Evolutionary conservation across 2,797 vertebrate genomes (phyloP).

Genomic region (Esox lucius): DNA sequence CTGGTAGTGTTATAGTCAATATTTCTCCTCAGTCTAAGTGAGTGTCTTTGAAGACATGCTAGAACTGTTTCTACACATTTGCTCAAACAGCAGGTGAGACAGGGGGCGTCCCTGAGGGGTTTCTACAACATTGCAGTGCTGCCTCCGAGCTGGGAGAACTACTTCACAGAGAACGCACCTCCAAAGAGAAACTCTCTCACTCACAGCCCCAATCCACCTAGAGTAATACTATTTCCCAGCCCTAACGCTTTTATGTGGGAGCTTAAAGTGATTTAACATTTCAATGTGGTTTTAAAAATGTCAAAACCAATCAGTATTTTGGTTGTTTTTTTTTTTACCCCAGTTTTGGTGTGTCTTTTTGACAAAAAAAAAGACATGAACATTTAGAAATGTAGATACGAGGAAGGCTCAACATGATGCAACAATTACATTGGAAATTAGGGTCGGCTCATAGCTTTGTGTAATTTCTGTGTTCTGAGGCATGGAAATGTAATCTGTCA

Average conservation of each 20-base stretch:
- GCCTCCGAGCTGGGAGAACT: background rate
- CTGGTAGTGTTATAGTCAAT: background rate
- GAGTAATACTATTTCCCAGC: background rate
- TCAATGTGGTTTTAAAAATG: conserved; percentile 11
- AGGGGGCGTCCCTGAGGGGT: conserved; percentile 8
- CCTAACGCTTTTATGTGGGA: conserved; percentile 6
- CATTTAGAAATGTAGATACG: conserved; percentile 31
- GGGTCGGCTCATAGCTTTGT: conserved; percentile 69
- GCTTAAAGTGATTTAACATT: conserved; percentile 20
- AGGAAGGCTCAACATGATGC: conserved; percentile 57
- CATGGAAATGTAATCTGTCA: conserved; percentile 67
- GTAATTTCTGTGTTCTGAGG: conserved; percentile 74
- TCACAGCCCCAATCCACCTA: background rate
- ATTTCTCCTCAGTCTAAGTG: conserved; percentile 4
- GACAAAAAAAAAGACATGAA: conserved; percentile 15
- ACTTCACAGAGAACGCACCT: conserved; percentile 1
- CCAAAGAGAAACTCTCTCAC: conserved; percentile 1
- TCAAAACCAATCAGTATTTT: background rate
- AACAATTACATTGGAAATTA: conserved; percentile 76
- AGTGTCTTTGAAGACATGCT: conserved; percentile 5
- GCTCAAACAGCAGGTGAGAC: conserved; percentile 16
- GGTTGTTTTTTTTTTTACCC: no score
- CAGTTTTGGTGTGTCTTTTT: background rate
- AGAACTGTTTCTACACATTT: background rate
- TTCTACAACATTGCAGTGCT: background rate